Evolutionary conservation across 2,888 invertebrate genomes (phyloP).

Genomic region (Proisotoma minuta): DNA sequence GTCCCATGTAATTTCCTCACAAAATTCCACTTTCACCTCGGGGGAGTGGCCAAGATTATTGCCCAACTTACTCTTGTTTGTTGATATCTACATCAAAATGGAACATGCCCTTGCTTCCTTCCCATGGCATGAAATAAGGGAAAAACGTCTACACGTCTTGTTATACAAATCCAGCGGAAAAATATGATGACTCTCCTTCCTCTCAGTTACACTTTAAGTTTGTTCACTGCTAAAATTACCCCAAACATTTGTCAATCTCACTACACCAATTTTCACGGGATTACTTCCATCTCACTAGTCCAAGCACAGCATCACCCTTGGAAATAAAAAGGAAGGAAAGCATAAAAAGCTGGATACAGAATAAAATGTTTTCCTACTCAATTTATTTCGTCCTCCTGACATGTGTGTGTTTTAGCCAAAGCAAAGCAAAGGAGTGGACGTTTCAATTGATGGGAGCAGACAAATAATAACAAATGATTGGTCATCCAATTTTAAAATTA

Average conservation of each 20-base stretch:
- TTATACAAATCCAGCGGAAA: no score
- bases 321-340: no score
- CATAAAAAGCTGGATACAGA: no score
- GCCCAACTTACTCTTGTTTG: not conserved
- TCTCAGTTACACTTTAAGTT: not conserved
- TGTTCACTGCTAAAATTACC: not conserved
- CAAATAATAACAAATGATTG: no score
- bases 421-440: no score
- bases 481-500: no score
- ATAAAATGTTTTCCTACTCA: no score
- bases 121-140: not conserved
- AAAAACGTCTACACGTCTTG: no score
- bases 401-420: no score
- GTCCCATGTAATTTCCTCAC: conserved; percentile 5
- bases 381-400: no score
- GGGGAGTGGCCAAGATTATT: not conserved
- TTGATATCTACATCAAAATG: conserved; percentile 2
- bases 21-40: not conserved
- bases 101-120: not conserved
- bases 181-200: not conserved
- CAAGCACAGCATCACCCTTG: no score
- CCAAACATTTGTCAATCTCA: not conserved
- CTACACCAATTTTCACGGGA: not conserved
- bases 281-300: not conserved
- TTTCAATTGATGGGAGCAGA: no score